Evolutionary conservation across 2,113 vertebrate species (phyloP).

Genomic region (Axis porcinus): DNA sequence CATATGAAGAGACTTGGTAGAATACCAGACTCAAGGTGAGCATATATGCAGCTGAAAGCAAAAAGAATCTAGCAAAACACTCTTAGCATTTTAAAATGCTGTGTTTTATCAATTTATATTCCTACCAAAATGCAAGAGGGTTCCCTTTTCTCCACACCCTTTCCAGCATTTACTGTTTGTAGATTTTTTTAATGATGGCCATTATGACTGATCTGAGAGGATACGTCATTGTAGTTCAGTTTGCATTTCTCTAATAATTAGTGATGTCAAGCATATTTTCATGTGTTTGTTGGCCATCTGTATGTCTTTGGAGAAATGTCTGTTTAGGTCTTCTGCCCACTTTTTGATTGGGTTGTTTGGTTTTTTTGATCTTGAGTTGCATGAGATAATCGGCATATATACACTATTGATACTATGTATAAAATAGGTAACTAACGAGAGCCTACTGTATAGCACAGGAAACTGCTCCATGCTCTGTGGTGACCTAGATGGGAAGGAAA

Average conservation of each 20-base stretch:
- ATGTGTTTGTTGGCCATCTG: neutral
- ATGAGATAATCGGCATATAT: neutral
- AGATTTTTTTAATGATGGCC: neutral
- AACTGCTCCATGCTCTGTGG: neutral
- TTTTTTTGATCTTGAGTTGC: neutral
- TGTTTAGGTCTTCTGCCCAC: neutral
- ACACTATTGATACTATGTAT: neutral
- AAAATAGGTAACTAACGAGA: neutral
- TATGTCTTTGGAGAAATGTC: neutral
- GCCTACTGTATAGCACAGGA: neutral
- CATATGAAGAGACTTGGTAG: neutral
- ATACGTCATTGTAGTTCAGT: neutral
- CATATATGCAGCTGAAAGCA: accelerated
- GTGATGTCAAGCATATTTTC: neutral
- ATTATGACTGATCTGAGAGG: neutral
- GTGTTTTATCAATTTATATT: neutral
- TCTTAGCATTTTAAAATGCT: neutral
- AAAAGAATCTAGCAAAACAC: neutral
- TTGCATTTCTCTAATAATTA: neutral
- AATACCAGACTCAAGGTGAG: neutral
- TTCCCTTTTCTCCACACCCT: neutral
- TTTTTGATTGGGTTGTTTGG: neutral
- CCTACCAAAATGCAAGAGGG: neutral
- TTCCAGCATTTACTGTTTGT: neutral
- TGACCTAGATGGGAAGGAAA: neutral